Conservation (phyloP, 2,888 invertebrate genomes). For the Drosophila paranaensis region DNA sequence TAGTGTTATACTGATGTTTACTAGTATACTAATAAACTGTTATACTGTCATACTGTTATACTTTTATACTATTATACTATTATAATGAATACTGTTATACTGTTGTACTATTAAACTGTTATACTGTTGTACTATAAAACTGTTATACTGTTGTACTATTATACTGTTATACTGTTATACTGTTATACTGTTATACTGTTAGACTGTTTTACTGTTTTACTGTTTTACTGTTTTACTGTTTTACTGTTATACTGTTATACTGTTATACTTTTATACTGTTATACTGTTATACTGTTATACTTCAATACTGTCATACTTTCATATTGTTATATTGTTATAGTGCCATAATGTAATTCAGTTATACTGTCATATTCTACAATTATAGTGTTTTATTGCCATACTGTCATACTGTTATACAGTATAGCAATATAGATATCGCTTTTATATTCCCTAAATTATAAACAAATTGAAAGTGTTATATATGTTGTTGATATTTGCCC, state of each 20-base stretch:
- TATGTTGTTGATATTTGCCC: not conserved
- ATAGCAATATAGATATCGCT: no score
- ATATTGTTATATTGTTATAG: not conserved
- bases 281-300: not conserved
- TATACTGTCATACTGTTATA: conserved; percentile 1
- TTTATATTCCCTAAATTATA: not conserved
- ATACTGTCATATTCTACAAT: not conserved
- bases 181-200: not conserved
- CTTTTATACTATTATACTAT: not conserved
- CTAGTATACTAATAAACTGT: not conserved
- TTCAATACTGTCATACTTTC: not conserved
- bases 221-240: not conserved
- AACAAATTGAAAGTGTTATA: not conserved
- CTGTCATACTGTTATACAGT: not conserved
- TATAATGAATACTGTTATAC: not conserved
- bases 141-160: not conserved
- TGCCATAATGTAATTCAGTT: not conserved
- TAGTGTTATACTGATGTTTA: not conserved
- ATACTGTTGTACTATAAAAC: not conserved
- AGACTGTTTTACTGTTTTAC: not conserved
- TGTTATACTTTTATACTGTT: not conserved
- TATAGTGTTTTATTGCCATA: not conserved
- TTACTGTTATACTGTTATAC: not conserved
- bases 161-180: not conserved
- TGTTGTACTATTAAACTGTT: not conserved